Evolutionary conservation across 2,797 vertebrate species (phyloP).

Genomic region (Avahi laniger): DNA sequence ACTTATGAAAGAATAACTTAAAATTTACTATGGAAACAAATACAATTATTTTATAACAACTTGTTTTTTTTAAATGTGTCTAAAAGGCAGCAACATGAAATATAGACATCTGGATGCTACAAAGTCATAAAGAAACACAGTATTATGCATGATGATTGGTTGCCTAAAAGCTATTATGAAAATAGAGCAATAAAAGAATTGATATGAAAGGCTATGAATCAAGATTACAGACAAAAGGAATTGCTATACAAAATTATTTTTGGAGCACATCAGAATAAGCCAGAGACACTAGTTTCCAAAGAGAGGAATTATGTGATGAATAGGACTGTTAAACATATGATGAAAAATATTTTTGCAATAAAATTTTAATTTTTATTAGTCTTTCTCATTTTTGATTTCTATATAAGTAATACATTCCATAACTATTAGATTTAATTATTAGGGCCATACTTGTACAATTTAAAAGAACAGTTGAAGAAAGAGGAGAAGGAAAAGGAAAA

Average conservation of each 20-base stretch:
- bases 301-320: background rate
- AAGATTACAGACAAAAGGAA: slow-evolving; percentile 53
- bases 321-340: background rate
- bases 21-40: background rate
- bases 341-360: background rate
- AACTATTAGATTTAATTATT: background rate
- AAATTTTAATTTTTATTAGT: slow-evolving; percentile 40
- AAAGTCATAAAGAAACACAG: slow-evolving; percentile 40
- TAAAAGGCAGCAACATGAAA: background rate
- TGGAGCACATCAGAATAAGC: slow-evolving; percentile 17
- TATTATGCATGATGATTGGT: background rate
- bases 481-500: background rate
- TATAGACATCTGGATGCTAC: slow-evolving; percentile 38
- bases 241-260: background rate
- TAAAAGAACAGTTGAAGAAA: background rate
- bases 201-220: background rate
- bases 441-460: background rate
- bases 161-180: slow-evolving; percentile 50
- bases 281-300: background rate
- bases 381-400: slow-evolving; percentile 2
- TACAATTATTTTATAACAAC: background rate
- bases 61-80: background rate
- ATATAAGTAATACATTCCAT: background rate
- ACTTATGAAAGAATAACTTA: background rate
- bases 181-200: slow-evolving; percentile 44